A percentile compares a stretch with the other conserved stretches of the same genome.
Evolutionary conservation across 2,888 invertebrate genomes (phyloP).

Genomic region (Monopis laevigella): DNA sequence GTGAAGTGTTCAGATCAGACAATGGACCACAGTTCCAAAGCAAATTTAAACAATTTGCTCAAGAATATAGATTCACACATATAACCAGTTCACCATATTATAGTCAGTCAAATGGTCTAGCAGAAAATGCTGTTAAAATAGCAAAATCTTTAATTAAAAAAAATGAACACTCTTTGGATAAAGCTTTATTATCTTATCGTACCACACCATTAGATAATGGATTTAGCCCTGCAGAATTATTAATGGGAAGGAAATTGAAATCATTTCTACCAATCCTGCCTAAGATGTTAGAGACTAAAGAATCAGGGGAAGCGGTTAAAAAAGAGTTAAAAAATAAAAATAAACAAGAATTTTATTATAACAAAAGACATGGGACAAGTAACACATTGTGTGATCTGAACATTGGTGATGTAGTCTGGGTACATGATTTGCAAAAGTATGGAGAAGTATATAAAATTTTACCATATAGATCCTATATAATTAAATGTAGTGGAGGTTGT

Average conservation of each 20-base stretch:
- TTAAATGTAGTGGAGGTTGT: neutral
- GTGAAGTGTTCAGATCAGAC: constrained; percentile 11
- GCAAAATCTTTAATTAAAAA: constrained; percentile 8
- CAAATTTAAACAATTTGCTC: constrained; percentile 11
- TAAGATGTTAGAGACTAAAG: neutral
- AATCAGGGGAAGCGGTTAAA: neutral
- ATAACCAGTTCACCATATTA: constrained; percentile 7
- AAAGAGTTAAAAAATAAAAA: neutral
- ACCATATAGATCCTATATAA: constrained; percentile 1
- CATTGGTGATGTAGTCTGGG: neutral
- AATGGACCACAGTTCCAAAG: constrained; percentile 13
- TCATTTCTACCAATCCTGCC: neutral
- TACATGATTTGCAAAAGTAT: constrained; percentile 1
- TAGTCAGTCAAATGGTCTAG: constrained; percentile 4
- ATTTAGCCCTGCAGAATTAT: constrained; percentile 7
- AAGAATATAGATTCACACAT: constrained; percentile 4
- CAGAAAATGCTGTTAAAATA: constrained; percentile 9
- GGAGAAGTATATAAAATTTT: neutral
- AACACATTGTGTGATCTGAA: neutral
- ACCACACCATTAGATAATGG: constrained; percentile 6
- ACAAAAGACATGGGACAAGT: neutral
- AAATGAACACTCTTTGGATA: neutral
- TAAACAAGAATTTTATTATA: constrained; percentile 5
- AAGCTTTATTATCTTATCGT: constrained; percentile 5
- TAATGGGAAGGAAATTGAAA: constrained; percentile 5